These are phyloP conservation scores for Pachyseris speciosa DNA, from an alignment of 64 coral and sea anemone genomes.

Conservation along the genomic window DNA sequence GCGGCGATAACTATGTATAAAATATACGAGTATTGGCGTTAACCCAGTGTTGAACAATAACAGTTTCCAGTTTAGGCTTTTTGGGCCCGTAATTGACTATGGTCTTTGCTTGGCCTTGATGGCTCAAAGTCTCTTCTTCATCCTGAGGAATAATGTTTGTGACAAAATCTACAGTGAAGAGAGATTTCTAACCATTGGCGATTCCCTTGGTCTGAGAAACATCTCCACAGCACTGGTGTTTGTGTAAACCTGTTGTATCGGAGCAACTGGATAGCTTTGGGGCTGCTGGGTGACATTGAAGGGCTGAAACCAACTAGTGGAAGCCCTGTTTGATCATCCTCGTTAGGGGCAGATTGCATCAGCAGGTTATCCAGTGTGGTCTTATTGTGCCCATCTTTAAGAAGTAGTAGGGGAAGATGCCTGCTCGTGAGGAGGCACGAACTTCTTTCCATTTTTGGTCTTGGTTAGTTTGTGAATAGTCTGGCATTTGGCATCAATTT, in stretches of 20 bases:
- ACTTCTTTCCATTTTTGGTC: too few species aligned
- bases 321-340: too few species aligned
- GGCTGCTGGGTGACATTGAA: too few species aligned
- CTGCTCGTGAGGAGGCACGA: too few species aligned
- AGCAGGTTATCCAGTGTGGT: too few species aligned
- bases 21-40: constrained; percentile 11
- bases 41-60: constrained; percentile 21
- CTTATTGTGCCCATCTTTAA: too few species aligned
- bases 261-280: neutral
- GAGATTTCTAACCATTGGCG: constrained; percentile 48
- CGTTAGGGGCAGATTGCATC: too few species aligned
- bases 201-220: neutral
- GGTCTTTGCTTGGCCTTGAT: neutral
- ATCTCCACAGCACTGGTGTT: constrained; percentile 17
- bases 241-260: neutral
- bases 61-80: constrained; percentile 37
- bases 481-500: too few species aligned
- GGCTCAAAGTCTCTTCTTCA: constrained; percentile 5
- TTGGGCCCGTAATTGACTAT: constrained; percentile 36
- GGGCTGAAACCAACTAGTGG: too few species aligned
- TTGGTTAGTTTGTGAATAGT: too few species aligned
- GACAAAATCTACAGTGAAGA: constrained; percentile 26
- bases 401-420: neutral
- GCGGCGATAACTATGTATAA: neutral
- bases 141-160: constrained; percentile 51